Evolutionary conservation across 2,888 invertebrate genomes (phyloP).

Genomic region (Drosophila vallismaia): DNA sequence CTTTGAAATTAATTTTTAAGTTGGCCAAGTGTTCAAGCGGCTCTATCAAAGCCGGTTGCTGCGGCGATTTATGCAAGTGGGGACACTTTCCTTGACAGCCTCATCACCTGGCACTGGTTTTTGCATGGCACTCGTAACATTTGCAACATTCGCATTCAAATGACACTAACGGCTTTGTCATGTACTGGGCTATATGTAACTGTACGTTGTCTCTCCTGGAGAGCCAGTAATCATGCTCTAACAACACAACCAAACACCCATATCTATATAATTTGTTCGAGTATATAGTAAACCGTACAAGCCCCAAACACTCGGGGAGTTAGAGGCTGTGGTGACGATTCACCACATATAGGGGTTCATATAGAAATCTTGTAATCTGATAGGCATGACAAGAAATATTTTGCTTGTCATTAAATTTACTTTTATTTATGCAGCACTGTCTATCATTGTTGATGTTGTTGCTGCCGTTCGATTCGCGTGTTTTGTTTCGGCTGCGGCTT

Average conservation of each 20-base stretch:
- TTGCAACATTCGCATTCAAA: constrained; percentile 68
- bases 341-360: too few relatives aligned
- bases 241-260: constrained; percentile 61
- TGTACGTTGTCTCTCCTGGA: constrained; percentile 42
- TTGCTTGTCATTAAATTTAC: constrained; percentile 80
- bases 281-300: constrained; percentile 7
- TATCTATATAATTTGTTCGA: constrained; percentile 25
- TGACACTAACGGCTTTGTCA: constrained; percentile 78
- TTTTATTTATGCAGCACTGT: constrained; percentile 77
- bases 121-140: constrained; percentile 51
- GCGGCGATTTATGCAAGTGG: constrained; percentile 34
- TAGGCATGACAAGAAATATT: constrained; percentile 79
- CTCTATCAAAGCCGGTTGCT: constrained; percentile 36
- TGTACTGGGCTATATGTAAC: constrained; percentile 51
- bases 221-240: constrained; percentile 77
- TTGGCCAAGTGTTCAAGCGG: constrained; percentile 25
- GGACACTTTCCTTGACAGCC: constrained; percentile 43
- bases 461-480: constrained; percentile 64
- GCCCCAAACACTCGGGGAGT: constrained; percentile 18
- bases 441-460: constrained; percentile 63
- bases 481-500: constrained; percentile 72
- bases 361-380: constrained; percentile 79
- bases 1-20: constrained; percentile 1
- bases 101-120: constrained; percentile 53
- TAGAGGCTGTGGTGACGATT: constrained; percentile 50